Base-by-base conservation (phyloP, 2,888 invertebrate species). In the Apeira syringaria region DNA sequence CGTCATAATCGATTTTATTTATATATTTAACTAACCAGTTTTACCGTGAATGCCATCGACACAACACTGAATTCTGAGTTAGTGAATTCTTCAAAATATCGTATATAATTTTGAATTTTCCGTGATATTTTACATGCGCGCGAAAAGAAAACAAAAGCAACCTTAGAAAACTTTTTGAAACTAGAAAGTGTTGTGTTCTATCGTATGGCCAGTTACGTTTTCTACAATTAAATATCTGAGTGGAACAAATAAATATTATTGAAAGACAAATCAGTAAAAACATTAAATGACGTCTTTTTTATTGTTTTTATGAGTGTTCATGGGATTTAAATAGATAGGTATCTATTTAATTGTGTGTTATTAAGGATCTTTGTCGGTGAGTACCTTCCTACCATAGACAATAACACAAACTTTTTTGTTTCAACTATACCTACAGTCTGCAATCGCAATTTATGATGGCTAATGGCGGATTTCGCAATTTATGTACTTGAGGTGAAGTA, bases 321-420 rank as follows among this genome's bases (percentile, higher is more conserved):
- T 44, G 44, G 37, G 25, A 33, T 29, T 33, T 33, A 33, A 38
- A 39, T 44, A 30, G 37, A 13, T n/a, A n/a, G n/a, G n/a, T n/a
- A n/a, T n/a, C 12, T 9, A 26, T 34, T 36, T 6, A 30, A 42
- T 42, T 11, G 41, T 17, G 30, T 9, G 42, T 42, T 36, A 42
- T 42, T 36, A 42, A 20, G 22, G 17, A 5, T 17, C 17, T 17
- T 17, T 17, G 26, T 18, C 17, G 33, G 34, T 38, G 29, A 45
- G 5, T 25, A 28, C 20, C 17, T 20, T 20, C 7, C 12, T 12
- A 20, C 35, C 29, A 35, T 36, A 35, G 6, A 17, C 17, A 17
- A 17, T 17, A 5, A 17, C n/a, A n/a, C n/a, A n/a, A n/a, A n/a
- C n/a, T n/a, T n/a, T n/a, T n/a, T n/a, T n/a, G n/a, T n/a, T n/a